These are phyloP conservation scores for Cryptus viduatorius DNA, from an alignment of 2,888 invertebrate species.

Conservation along the genomic window DNA sequence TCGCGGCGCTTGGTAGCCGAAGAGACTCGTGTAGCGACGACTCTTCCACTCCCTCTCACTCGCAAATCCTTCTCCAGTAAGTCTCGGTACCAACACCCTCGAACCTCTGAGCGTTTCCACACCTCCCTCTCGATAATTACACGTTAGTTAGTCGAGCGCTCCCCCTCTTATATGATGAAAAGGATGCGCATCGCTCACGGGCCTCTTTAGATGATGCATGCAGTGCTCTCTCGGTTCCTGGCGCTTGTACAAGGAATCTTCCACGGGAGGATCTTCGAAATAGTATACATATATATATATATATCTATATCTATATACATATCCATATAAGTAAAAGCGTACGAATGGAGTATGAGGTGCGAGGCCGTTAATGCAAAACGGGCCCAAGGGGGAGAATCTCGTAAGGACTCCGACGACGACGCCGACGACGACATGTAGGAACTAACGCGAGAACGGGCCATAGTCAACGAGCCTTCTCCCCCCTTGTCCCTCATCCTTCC, in stretches of 20 bases:
- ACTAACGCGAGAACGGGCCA: constrained; percentile 46
- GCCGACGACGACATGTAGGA: constrained; percentile 45
- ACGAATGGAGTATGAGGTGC: constrained; percentile 12
- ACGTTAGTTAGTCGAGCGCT: constrained; percentile 69
- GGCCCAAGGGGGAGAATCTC: constrained; percentile 60
- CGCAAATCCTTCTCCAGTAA: constrained; percentile 18
- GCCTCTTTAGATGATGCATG: constrained; percentile 34
- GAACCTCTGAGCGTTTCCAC: neutral
- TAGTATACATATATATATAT: constrained; percentile 9
- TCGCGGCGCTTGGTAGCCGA: neutral
- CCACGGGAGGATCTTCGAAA: neutral
- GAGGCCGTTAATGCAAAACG: constrained; percentile 77
- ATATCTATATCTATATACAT: too few species aligned
- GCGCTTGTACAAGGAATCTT: constrained; percentile 28
- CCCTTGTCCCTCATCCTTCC: constrained; percentile 58
- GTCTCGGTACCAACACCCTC: constrained; percentile 5
- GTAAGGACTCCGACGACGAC: constrained; percentile 44
- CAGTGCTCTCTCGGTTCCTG: neutral
- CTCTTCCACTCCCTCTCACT: neutral
- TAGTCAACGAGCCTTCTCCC: constrained; percentile 65
- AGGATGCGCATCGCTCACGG: constrained; percentile 14
- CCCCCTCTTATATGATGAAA: constrained; percentile 50
- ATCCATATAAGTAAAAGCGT: constrained; percentile 18
- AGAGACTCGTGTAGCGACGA: neutral
- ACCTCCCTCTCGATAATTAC: constrained; percentile 75